Evolutionary conservation across 2,888 invertebrate species (phyloP).

Genomic region (Machimus atricapillus): DNA sequence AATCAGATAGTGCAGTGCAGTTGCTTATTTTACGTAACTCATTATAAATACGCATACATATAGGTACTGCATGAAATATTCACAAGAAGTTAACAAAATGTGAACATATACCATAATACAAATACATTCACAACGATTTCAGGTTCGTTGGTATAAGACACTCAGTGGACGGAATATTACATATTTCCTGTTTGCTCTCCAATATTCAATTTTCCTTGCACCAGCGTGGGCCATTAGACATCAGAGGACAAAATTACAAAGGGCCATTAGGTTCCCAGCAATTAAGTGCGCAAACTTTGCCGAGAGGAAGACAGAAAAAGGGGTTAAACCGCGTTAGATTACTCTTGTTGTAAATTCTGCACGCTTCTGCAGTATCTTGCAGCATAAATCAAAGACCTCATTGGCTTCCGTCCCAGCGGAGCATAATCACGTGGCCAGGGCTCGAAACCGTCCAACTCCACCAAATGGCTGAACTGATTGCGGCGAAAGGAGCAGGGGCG

Average conservation of each 20-base stretch:
- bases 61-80: too few relatives aligned
- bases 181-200: background rate
- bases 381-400: conserved; percentile 25
- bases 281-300: background rate
- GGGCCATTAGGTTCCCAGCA: background rate
- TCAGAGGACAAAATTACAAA: background rate
- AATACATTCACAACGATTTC: background rate
- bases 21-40: too few relatives aligned
- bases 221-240: background rate
- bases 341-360: background rate
- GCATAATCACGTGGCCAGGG: conserved; percentile 28
- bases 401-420: conserved; percentile 30
- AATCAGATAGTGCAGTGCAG: too few relatives aligned
- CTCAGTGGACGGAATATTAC: background rate
- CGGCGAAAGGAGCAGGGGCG: background rate
- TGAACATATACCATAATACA: too few relatives aligned
- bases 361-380: background rate
- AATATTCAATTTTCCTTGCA: background rate
- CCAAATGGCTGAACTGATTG: background rate
- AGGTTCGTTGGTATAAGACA: background rate
- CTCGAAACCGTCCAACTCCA: background rate
- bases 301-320: background rate
- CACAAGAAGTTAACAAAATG: too few relatives aligned
- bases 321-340: background rate
- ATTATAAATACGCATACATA: too few relatives aligned